phyloP scores from a whole-genome alignment of 2,888 invertebrate species.

The Aporophyla lueneburgensis region DNA sequence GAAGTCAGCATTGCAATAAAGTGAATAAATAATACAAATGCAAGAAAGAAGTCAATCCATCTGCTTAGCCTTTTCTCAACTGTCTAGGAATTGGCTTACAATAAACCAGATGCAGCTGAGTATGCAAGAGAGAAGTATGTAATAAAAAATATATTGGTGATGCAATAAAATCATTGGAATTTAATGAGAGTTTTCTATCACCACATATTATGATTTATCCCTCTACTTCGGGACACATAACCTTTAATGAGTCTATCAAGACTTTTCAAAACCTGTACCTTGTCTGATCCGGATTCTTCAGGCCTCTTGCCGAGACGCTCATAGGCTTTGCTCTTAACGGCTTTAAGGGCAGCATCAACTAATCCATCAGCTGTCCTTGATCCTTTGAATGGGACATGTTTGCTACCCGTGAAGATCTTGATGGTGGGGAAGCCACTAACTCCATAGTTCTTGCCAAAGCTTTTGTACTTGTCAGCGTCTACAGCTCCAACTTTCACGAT shows the following conservation, averaged over 20 bases:
- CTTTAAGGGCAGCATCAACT: conserved; percentile 95
- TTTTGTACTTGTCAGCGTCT: conserved; percentile 97
- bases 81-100: not conserved
- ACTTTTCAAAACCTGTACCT: conserved; percentile 77
- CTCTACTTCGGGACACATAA: conserved; percentile 21
- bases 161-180: conserved; percentile 13
- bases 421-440: conserved; percentile 98
- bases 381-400: conserved; percentile 97
- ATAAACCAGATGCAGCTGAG: not conserved
- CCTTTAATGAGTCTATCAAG: conserved; percentile 48
- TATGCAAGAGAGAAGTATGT: conserved; percentile 6
- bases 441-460: conserved; percentile 94
- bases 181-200: conserved; percentile 16
- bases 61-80: not conserved
- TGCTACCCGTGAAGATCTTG: conserved; percentile 97
- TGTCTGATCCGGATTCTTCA: conserved; percentile 76
- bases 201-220: conserved; percentile 29
- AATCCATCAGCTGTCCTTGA: conserved; percentile 96
- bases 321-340: conserved; percentile 94
- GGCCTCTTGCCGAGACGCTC: conserved; percentile 92
- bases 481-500: conserved; percentile 98
- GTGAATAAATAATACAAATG: conserved; percentile 17
- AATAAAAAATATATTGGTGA: conserved; percentile 19
- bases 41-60: not conserved
- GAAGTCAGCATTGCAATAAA: not conserved